Evolutionary conservation across 2,113 vertebrate genomes (phyloP), one percentile per base, ranked within the genome.

Genomic region (Mastomys coucha): DNA sequence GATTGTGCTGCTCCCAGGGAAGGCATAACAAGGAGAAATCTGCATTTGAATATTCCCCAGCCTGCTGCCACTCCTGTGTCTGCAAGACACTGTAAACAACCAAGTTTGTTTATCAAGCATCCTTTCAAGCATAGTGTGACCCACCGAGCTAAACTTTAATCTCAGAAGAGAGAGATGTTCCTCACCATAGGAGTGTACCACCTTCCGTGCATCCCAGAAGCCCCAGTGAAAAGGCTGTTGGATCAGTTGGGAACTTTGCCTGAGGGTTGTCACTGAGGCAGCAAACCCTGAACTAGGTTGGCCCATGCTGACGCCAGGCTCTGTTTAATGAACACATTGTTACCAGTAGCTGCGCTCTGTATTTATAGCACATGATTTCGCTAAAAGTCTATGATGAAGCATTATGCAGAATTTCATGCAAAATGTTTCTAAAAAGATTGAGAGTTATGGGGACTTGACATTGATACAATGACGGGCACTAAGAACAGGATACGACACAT

Each of bases 391-490:
- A 0, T 67, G 22, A 75, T 88, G 63, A 49, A 85, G 73, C 88
- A 91, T 93, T 85, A 82, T 89, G 69, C 89, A 76, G 45, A 91
- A 77, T 89, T 93, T 91, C 84, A 75, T 82, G 63, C 86, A 85
- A 82, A 72, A 42, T 39, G 56, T 91, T 88, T 95, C 76, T 86
- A 76, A 81, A 88, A 95, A 77, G 72, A 82, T 45, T 91, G 89
- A 85, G 51, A 85, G 42, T 92, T 63, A 26, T 58, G 19, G 58
- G 60, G 92, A 86, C 91, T 45, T 81, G 93, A 81, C 76, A 56
- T 75, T 36, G 72, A 80, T 76, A 77, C 19, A 85, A 69, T 26
- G 26, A 81, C 39, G 82, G 69, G 42, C 26, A 80, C 70, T 90
- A 70, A 82, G 88, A 95, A 70, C 20, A 92, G 49, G 39, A 4